Base-by-base conservation (phyloP, 2,888 invertebrate genomes). In the Nephrotoma flavescens region DNA sequence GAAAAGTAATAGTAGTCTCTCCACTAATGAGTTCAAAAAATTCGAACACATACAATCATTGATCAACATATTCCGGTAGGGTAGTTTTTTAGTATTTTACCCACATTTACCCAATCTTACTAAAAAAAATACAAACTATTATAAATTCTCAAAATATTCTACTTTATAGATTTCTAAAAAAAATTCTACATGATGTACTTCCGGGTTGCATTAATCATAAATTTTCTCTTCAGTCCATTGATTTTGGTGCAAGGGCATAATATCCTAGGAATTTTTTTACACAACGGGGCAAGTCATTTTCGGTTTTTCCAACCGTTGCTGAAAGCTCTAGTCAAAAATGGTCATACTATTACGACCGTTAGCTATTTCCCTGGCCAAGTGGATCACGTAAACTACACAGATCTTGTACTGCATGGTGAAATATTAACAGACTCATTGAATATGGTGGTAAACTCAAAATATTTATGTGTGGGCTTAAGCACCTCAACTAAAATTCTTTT, bases 281-380 rank as follows among this genome's bases (percentile, higher is more conserved):
- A 91, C 89, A 91, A 91, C 2, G 92, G 91, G 4, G 88, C 91
- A 31, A 92, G 92, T 87, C 93, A 93, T 88, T 92, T 92, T 89
- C 90, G 91, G 41, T 92, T 92, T 89, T 92, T 92, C 87, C 91
- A 92, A 87, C 90, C 92, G 11, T 90, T 93, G 7, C 89, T 93
- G 89, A 90, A 91, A 12, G 92, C 91, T n/a, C 89, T 93, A 42
- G 93, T 92, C 2, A 90, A 91, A 87, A 90, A 90, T 47, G 93
- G 93, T 0, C 93, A 93, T 88, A 91, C 93, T 86, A 91, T 93
- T 0, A 92, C 92, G 2, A 92, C 93, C 88, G 89, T 92, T 2
- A 92, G 92, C 88, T 84, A n/a, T 47, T 93, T 92, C 89, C 92
- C 92, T 0, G 90, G 90, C 86, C 91, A 91, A 87, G 89, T 89